Evolutionary conservation across 2,888 invertebrate species (phyloP), one percentile per base, ranked within the genome.

Genomic region (Tanypteryx hageni): DNA sequence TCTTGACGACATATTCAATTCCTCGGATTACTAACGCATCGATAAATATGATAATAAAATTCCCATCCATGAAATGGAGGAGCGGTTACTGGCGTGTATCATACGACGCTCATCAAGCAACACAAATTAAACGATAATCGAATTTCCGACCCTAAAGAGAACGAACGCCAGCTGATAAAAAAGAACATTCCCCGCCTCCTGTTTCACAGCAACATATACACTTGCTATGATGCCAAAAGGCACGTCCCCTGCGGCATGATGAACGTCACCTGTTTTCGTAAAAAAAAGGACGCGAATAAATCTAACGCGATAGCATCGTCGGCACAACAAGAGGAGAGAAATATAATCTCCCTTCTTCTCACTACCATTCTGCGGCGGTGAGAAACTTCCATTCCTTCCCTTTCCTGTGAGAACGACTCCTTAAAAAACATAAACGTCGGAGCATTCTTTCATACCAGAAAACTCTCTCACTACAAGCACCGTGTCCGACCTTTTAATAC

Each of bases 241-340:
- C 44, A 44, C 27, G 22, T 76, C 76, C 22, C 76, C 9, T 0
- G 76, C 10, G 76, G 27, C 22, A 68, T 76, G 76, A 76, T 27
- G 76, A 76, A 76, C n/a, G n/a, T 76, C 76, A 22, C 76, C 76
- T 76, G 76, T 76, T 76, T 27, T 27, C 76, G 76, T 27, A 76
- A 76, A 76, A 22, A 76, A 22, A 44, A 76, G 18, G 76, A 76
- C 22, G 76, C 76, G 44, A 44, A 44, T 44, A 44, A 44, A 44
- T 44, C 44, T 5, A 22, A 11, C 76, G 76, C 22, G 22, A 44
- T 44, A 44, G 44, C n/a, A 64, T n/a, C 18, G 64, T 64, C 76
- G 27, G 76, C 13, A 76, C 76, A 76, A 76, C 13, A 76, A 22
- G 22, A 27, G 76, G 44, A 44, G 76, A 22, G 76, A 76, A 22